Evolutionary conservation across 2,888 invertebrate genomes (phyloP), one percentile per base, ranked within the genome.

Genomic region (Autographa gamma): DNA sequence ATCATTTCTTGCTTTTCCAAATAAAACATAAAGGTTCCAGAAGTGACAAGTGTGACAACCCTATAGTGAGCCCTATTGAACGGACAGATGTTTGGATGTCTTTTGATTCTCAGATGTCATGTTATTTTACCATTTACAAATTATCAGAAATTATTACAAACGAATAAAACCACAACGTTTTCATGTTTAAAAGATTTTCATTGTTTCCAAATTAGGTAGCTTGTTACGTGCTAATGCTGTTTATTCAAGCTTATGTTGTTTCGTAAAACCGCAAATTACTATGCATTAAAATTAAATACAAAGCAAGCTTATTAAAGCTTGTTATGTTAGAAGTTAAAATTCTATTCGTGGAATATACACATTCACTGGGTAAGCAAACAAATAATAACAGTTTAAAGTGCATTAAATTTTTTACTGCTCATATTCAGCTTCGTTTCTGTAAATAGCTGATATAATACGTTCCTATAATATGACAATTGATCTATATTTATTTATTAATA

Each of bases 61-160:
- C 76, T 81, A 48, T 2, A 0, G 25, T 3, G 14, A 60, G 64
- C 63, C 60, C 61, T 74, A 56, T 60, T 60, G 61, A 56, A 60
- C 31, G 31, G 69, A 72, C 66, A 69, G 14, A 75, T 71, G 73
- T 77, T 79, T 74, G 67, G 71, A 60, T 65, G 52, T 66, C 60
- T 75, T 76, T 71, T 67, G 60, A 73, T 72, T 66, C 69, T 71
- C 67, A 73, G 70, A 63, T 69, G 70, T 74, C 63, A 54, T 64
- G 59, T 75, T 77, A 74, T 73, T 76, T 74, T 69, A 76, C 76
- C 74, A 72, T 79, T 75, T 72, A 80, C 71, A 74, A 76, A 66
- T 79, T 61, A 60, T 63, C 41, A 13, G 63, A 69, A 69, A 77
- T 75, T 41, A 71, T 75, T 63, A 79, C 54, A 67, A 70, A 63